Evolutionary conservation across 2,797 vertebrate species (phyloP), one percentile per base, ranked within the genome.

Genomic region (Mareca strepera): DNA sequence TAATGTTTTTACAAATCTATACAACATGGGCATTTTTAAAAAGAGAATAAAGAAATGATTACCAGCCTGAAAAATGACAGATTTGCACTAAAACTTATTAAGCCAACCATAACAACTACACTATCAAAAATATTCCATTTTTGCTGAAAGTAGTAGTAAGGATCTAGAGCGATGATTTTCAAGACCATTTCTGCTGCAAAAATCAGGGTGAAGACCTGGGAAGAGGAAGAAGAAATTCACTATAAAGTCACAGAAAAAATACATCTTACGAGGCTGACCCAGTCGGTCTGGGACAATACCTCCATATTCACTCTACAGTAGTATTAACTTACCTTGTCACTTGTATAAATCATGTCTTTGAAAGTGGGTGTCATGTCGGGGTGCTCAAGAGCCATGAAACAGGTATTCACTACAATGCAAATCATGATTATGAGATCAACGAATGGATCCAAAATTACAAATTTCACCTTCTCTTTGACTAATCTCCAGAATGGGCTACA

Each of bases 351-450:
- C 97, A 99, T 97, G 4, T 1, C 5, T 50, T 95, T 94, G 90
- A 98, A 98, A 56, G 90, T 9, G 0, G 13, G 0, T 0, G 92
- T 46, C 98, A 99, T 98, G 5, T 88, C 88, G 80, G 98, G 97
- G 82, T 99, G 97, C 86, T 99, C 99, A 97, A 99, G 96, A 59
- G 99, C 98, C 98, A 99, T 98, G 97, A 99, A 98, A 56, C 99
- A 73, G 1, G 99, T 99, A 93, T 99, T 99, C 96, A 99, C 96
- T 5, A 99, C 98, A 84, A 99, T 99, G 97, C 99, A 99, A 93
- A 99, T 85, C 17, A 98, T 99, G 96, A 99, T 98, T 81, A 98
- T 96, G 74, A 99, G 97, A 95, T 99, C 99, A 82, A 98, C 97
- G 90, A 99, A 99, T 3, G 99, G 99, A 95, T 99, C 98, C 73